A percentile compares a stretch with the other conserved stretches of the same genome.
Conservation (phyloP, 2,888 invertebrate species). For the Drosophila longiperda region DNA sequence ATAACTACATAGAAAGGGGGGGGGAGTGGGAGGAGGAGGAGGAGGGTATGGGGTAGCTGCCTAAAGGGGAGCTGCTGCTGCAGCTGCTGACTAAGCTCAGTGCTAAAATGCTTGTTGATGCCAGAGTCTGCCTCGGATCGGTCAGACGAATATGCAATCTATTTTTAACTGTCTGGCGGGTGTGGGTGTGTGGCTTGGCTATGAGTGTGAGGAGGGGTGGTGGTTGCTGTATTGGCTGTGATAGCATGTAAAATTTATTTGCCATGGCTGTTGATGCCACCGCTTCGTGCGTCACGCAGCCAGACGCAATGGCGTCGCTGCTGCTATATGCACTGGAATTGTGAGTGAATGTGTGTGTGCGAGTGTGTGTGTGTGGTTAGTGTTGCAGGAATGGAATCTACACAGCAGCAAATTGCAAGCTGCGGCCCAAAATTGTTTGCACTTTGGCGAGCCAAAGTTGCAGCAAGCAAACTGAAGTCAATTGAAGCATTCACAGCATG, state of each 20-base stretch:
- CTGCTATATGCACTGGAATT: conserved; percentile 1
- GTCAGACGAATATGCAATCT: conserved; percentile 71
- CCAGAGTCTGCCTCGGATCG: conserved; percentile 15
- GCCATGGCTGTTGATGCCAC: conserved; percentile 68
- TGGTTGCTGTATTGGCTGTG: conserved; percentile 17
- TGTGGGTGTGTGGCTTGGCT: neutral
- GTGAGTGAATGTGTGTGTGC: neutral
- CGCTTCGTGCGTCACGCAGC: conserved; percentile 72
- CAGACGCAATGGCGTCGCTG: conserved; percentile 71
- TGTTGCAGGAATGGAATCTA: neutral
- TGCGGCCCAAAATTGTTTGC: conserved; percentile 40
- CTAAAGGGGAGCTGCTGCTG: neutral
- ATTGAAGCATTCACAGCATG: neutral
- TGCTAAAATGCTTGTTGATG: conserved; percentile 35
- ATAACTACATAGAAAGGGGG: conserved; percentile 30
- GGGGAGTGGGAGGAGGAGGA: neutral
- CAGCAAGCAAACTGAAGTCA: neutral
- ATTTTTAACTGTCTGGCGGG: conserved; percentile 72
- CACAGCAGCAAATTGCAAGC: conserved; percentile 45
- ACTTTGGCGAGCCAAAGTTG: neutral
- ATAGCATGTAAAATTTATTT: conserved; percentile 71
- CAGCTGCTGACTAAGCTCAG: conserved; percentile 50
- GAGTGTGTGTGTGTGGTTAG: conserved; percentile 15
- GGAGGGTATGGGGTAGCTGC: neutral
- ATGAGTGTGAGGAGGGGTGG: neutral